phyloP scores from a whole-genome alignment of 1,140 invertebrate genomes.

The Drosophila triauraria region DNA sequence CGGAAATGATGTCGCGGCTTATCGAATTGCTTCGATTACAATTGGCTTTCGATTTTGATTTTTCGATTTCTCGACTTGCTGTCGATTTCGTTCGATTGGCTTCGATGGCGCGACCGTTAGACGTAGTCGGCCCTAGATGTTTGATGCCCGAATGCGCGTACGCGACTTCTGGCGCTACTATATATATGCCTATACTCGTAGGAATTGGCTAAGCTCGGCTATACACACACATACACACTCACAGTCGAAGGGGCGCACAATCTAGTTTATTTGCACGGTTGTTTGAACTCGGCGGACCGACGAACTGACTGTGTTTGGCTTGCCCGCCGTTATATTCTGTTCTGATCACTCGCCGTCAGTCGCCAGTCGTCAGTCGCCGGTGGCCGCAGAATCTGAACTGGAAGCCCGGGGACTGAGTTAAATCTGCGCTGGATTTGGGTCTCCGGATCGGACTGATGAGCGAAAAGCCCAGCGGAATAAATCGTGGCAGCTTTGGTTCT shows the following conservation, averaged over 20 bases:
- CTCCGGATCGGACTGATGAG: constrained; percentile 54
- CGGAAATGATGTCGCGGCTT: constrained; percentile 58
- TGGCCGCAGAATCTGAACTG: constrained; percentile 58
- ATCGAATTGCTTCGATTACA: constrained; percentile 20
- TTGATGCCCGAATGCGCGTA: constrained; percentile 67
- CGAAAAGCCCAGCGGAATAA: constrained; percentile 16
- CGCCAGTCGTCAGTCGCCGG: constrained; percentile 54
- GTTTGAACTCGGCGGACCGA: constrained; percentile 69
- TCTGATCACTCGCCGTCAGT: constrained; percentile 47
- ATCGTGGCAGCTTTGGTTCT: constrained; percentile 30
- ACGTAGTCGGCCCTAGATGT: constrained; percentile 49
- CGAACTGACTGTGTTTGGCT: constrained; percentile 34
- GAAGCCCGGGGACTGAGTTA: constrained; percentile 42
- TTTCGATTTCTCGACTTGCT: constrained; percentile 6
- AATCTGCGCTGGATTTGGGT: constrained; percentile 65
- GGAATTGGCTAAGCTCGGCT: constrained; percentile 55
- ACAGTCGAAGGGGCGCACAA: constrained; percentile 46
- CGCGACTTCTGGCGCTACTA: constrained; percentile 72
- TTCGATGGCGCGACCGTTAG: constrained; percentile 37
- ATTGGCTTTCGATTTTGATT: constrained; percentile 9
- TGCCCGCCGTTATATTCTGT: constrained; percentile 40
- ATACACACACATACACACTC: constrained; percentile 23
- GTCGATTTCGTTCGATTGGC: constrained; percentile 44
- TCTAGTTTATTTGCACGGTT: constrained; percentile 75
- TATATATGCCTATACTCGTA: constrained; percentile 68